Percentiles rank a stretch among this genome's conserved stretches.
These are phyloP conservation scores for Centropus bengalensis DNA, from an alignment of 2,113 vertebrate species.

Conservation along the genomic window DNA sequence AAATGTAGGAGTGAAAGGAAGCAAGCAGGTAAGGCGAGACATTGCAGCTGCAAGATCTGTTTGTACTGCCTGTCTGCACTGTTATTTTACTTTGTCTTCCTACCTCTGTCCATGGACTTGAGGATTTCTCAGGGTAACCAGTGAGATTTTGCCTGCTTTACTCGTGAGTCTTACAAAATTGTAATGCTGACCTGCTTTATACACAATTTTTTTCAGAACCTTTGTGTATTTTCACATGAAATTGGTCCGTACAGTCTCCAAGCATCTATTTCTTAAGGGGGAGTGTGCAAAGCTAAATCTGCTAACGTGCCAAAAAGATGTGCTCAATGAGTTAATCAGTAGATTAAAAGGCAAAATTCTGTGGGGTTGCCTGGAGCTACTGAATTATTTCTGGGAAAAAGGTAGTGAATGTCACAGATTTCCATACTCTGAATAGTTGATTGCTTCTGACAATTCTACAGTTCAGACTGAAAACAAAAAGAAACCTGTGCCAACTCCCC, in stretches of 20 bases:
- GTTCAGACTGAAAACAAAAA: background rate
- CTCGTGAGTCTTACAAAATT: background rate
- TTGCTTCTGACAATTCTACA: background rate
- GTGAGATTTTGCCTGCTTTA: background rate
- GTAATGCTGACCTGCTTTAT: background rate
- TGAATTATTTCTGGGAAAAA: slow-evolving; percentile 22
- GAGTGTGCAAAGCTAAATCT: background rate
- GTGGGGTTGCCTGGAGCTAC: background rate
- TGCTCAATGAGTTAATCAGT: background rate
- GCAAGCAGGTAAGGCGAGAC: background rate
- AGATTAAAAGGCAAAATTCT: background rate
- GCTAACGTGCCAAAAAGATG: background rate
- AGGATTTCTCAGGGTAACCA: background rate
- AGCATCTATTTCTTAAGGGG: background rate
- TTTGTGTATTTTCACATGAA: background rate
- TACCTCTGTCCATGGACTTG: background rate
- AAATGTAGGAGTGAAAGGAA: background rate
- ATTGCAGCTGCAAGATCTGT: background rate
- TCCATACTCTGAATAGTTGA: background rate
- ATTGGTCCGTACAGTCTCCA: background rate
- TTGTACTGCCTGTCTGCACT: background rate
- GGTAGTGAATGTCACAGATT: background rate
- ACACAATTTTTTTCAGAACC: background rate
- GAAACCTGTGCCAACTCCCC: background rate
- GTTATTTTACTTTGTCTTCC: background rate